These are phyloP conservation scores for Protosalanx chinensis DNA, from an alignment of 2,797 vertebrate species.

Conservation along the genomic window DNA sequence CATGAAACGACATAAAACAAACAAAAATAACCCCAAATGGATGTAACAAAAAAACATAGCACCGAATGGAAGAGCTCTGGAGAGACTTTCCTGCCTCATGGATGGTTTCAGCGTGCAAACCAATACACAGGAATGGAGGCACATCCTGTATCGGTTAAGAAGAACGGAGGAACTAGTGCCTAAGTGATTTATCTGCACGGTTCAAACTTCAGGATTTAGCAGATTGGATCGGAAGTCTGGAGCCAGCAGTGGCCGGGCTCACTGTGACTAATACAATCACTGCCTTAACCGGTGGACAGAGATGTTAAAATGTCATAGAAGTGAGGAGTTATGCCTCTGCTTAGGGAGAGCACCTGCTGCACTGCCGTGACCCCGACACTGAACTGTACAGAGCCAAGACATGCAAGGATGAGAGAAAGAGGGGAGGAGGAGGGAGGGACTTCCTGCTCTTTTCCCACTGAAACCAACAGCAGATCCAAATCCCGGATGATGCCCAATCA, in stretches of 20 bases:
- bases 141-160: slow-evolving; percentile 18
- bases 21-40: too few relatives aligned
- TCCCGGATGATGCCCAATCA: neutral
- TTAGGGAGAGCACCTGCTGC: slow-evolving; percentile 33
- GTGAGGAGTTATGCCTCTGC: slow-evolving; percentile 36
- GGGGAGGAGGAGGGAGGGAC: neutral
- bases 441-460: neutral
- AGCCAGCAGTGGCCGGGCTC: slow-evolving; percentile 13
- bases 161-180: neutral
- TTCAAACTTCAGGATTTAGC: slow-evolving; percentile 39
- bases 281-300: slow-evolving; percentile 20
- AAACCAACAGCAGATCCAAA: neutral
- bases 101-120: slow-evolving; percentile 21
- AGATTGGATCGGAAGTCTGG: slow-evolving; percentile 17
- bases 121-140: slow-evolving; percentile 9
- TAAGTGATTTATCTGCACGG: slow-evolving; percentile 39
- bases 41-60: too few relatives aligned
- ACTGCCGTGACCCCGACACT: slow-evolving; percentile 22
- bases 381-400: neutral
- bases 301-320: slow-evolving; percentile 44
- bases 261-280: slow-evolving; percentile 36
- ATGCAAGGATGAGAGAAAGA: neutral
- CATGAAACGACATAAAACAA: too few relatives aligned
- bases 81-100: neutral
- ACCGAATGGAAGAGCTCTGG: neutral